These are phyloP conservation scores for Globodera rostochiensis DNA, from an alignment of 1,140 invertebrate species.

Conservation along the genomic window DNA sequence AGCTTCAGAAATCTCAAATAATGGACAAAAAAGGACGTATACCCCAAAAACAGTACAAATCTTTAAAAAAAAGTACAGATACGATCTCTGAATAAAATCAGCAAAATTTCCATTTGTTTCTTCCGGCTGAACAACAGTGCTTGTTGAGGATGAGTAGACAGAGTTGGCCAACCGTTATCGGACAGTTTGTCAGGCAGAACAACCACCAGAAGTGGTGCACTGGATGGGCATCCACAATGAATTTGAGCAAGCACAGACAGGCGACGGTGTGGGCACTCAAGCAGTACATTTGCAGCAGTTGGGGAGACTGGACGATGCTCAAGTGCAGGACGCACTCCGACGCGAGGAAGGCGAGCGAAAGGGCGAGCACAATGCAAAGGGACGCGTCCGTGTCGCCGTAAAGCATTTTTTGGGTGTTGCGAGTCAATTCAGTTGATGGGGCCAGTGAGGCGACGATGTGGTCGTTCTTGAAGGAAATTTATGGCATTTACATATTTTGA, in stretches of 20 bases:
- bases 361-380: neutral
- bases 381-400: neutral
- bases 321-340: neutral
- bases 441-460: neutral
- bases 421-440: neutral
- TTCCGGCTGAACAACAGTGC: too few species aligned
- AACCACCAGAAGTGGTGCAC: neutral
- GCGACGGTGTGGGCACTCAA: neutral
- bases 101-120: too few species aligned
- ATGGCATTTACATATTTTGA: too few species aligned
- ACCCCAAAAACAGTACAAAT: too few species aligned
- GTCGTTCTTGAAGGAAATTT: too few species aligned
- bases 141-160: neutral
- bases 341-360: neutral
- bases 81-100: too few species aligned
- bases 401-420: neutral
- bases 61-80: too few species aligned
- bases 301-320: too few species aligned
- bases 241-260: neutral
- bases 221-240: neutral
- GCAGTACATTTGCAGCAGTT: neutral
- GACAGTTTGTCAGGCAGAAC: neutral
- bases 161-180: neutral
- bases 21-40: too few species aligned
- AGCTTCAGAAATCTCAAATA: too few species aligned